Conservation (phyloP, 2,113 vertebrate genomes). For the Neopipo cinnamomea region DNA sequence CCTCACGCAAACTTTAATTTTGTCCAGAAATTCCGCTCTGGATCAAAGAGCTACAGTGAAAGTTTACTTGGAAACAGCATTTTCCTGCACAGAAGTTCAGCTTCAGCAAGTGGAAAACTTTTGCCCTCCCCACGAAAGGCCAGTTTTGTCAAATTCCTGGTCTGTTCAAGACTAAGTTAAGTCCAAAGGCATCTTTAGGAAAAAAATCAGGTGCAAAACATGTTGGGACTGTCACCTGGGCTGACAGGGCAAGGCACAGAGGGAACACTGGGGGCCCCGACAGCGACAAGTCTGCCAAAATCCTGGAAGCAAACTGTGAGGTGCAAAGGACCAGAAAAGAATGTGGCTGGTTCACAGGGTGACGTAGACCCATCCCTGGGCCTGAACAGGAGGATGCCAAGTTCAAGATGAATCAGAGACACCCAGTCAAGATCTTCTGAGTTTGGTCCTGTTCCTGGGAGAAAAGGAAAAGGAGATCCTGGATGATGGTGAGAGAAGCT, state of each 20-base stretch:
- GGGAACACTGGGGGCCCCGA: neutral
- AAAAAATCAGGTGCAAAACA: neutral
- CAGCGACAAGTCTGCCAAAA: neutral
- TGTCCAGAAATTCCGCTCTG: neutral
- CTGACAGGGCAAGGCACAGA: neutral
- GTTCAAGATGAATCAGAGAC: neutral
- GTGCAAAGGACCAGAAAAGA: neutral
- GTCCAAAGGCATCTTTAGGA: neutral
- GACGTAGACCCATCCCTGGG: neutral
- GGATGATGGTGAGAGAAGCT: neutral
- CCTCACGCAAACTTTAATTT: neutral
- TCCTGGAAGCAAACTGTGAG: neutral
- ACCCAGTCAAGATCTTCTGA: neutral
- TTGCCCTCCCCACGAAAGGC: neutral
- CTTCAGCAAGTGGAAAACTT: neutral
- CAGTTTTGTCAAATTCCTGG: neutral
- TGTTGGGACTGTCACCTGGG: neutral
- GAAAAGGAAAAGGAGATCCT: neutral
- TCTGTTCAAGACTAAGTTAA: neutral
- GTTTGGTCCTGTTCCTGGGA: neutral
- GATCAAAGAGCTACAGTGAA: constrained; percentile 32
- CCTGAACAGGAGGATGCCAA: neutral
- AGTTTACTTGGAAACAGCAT: neutral
- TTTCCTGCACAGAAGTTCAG: neutral
- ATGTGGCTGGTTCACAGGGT: neutral